A percentile compares a stretch with the other conserved stretches of the same genome.
Conservation (phyloP, 2,888 invertebrate species). For the Tetropium fuscum region DNA sequence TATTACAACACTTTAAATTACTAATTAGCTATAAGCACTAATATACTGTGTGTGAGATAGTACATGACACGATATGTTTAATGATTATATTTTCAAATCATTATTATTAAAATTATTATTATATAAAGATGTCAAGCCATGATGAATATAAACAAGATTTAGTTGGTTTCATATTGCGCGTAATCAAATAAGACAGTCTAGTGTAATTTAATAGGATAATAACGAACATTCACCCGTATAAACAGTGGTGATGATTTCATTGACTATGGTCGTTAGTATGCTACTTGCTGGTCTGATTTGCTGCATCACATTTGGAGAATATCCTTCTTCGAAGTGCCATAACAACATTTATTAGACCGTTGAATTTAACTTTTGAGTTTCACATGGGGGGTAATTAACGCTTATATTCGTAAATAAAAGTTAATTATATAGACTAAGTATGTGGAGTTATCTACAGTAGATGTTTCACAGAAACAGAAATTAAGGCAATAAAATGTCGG, state of each 20-base stretch:
- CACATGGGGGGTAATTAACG: not conserved
- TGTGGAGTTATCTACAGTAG: too few relatives aligned
- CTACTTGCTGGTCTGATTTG: slow-evolving; percentile 25
- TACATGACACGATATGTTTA: too few relatives aligned
- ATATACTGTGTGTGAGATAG: too few relatives aligned
- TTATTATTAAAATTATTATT: slow-evolving; percentile 22
- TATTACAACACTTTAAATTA: too few relatives aligned
- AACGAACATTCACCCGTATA: slow-evolving; percentile 43
- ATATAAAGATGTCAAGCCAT: slow-evolving; percentile 35
- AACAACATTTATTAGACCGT: not conserved
- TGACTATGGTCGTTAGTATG: slow-evolving; percentile 29
- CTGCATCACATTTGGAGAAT: slow-evolving; percentile 11
- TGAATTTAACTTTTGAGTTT: not conserved
- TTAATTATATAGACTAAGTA: too few relatives aligned
- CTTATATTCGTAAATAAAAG: too few relatives aligned
- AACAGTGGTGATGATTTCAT: slow-evolving; percentile 44
- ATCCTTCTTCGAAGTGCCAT: not conserved
- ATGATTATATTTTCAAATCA: too few relatives aligned
- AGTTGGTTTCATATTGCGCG: slow-evolving; percentile 45
- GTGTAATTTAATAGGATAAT: slow-evolving; percentile 53
- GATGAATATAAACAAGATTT: slow-evolving; percentile 49
- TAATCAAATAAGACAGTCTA: slow-evolving; percentile 45
- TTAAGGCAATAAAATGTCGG: too few relatives aligned
- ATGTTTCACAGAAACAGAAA: too few relatives aligned
- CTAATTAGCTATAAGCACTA: too few relatives aligned